Evolutionary conservation across 2,888 invertebrate species (phyloP).

Genomic region (Ferdinandea cuprea): DNA sequence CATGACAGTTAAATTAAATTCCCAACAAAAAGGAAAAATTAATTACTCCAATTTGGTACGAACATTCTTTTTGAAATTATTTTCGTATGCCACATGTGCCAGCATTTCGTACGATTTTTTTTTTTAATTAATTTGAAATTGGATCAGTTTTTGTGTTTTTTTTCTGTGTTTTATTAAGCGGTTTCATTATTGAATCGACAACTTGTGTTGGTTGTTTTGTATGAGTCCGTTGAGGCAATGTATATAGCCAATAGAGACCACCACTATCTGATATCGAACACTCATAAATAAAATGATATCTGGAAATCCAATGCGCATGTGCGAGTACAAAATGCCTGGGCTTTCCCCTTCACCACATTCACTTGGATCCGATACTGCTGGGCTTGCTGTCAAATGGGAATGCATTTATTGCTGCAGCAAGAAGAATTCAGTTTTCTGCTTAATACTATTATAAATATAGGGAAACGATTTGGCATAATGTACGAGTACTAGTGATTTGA

Average conservation of each 20-base stretch:
- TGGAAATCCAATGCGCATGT: slow-evolving; percentile 32
- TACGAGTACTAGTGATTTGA: not conserved
- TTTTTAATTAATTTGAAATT: slow-evolving; percentile 53
- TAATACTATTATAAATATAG: not conserved
- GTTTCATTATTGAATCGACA: slow-evolving; percentile 55
- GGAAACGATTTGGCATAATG: slow-evolving; percentile 5
- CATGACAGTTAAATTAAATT: slow-evolving; percentile 23
- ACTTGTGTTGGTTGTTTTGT: slow-evolving; percentile 27
- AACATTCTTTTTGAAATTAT: not conserved
- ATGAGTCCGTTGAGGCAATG: no score
- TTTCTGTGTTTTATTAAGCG: slow-evolving; percentile 43
- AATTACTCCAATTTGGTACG: not conserved
- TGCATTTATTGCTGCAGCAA: not conserved
- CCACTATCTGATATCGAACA: slow-evolving; percentile 62
- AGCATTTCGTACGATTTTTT: not conserved
- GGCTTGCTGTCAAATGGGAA: not conserved
- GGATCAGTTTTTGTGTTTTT: slow-evolving; percentile 38
- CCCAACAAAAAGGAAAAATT: not conserved
- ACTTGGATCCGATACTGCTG: slow-evolving; percentile 28
- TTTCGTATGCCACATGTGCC: not conserved
- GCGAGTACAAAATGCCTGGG: slow-evolving; percentile 9
- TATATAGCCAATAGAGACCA: slow-evolving; percentile 43
- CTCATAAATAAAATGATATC: slow-evolving; percentile 69
- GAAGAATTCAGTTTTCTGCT: not conserved
- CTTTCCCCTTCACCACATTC: slow-evolving; percentile 68